phyloP scores from a whole-genome alignment of 2,888 invertebrate genomes.

The Archips xylosteana region DNA sequence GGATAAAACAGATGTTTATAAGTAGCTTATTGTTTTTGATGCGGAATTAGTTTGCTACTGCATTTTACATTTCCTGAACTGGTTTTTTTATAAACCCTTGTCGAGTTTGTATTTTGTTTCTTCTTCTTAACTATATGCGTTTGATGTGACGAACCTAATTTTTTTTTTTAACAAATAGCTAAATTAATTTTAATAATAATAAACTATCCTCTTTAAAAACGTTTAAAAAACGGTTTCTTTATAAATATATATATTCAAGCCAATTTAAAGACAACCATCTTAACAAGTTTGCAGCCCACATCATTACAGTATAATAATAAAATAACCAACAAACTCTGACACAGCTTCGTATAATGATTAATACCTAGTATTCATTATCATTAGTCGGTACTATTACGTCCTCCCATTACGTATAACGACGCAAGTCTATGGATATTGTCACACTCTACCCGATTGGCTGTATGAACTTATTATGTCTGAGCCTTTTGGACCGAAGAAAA shows the following conservation, averaged over 20 bases:
- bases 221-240: not conserved
- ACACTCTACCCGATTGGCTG: slow-evolving; percentile 46
- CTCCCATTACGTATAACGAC: slow-evolving; percentile 46
- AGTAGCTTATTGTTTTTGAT: slow-evolving; percentile 47
- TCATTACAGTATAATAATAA: not conserved
- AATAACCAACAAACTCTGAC: slow-evolving; percentile 11
- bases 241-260: not conserved
- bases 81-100: not conserved
- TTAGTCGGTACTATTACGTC: slow-evolving; percentile 48
- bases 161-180: too few relatives aligned
- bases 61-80: slow-evolving; percentile 44
- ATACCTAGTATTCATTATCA: slow-evolving; percentile 35
- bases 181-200: too few relatives aligned
- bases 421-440: slow-evolving; percentile 43
- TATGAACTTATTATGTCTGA: slow-evolving; percentile 38
- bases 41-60: slow-evolving; percentile 51
- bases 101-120: not conserved
- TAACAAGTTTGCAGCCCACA: not conserved
- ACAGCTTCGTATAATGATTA: slow-evolving; percentile 41
- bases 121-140: too few relatives aligned
- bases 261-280: not conserved
- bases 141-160: too few relatives aligned
- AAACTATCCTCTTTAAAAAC: too few relatives aligned
- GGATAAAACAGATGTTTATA: slow-evolving; percentile 43
- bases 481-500: slow-evolving; percentile 52